These are phyloP conservation scores for Clarias pachynema DNA, from an alignment of 2,797 vertebrate species.

Conservation along the genomic window DNA sequence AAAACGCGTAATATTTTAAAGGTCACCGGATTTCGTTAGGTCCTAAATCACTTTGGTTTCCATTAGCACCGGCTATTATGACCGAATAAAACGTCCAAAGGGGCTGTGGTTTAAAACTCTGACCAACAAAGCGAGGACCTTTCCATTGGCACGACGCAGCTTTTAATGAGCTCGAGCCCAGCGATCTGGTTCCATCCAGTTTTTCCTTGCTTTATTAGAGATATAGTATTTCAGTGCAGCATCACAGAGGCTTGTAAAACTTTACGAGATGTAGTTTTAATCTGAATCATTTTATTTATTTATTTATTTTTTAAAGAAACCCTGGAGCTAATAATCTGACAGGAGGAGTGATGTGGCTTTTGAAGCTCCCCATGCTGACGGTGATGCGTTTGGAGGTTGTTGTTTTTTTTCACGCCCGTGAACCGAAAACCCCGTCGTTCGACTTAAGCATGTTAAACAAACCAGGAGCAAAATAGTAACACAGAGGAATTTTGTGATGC, in stretches of 20 bases:
- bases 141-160: background rate
- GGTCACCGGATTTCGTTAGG: conserved; percentile 8
- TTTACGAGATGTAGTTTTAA: background rate
- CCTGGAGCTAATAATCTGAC: background rate
- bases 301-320: background rate
- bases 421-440: background rate
- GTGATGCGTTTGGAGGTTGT: background rate
- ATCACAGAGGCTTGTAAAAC: background rate
- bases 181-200: background rate
- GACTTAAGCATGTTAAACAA: background rate
- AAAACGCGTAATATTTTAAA: conserved; percentile 20
- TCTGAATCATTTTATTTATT: no score
- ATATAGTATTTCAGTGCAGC: background rate
- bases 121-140: background rate
- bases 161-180: background rate
- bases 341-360: background rate
- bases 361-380: background rate
- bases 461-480: background rate
- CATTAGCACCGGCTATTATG: conserved; percentile 1
- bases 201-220: background rate
- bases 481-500: conserved; percentile 23
- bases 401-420: background rate
- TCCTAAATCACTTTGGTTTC: conserved; percentile 5
- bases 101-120: conserved; percentile 1
- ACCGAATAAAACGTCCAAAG: conserved; percentile 9